Conservation (phyloP, 1,140 invertebrate species). For the Dendroctonus ponderosae region DNA sequence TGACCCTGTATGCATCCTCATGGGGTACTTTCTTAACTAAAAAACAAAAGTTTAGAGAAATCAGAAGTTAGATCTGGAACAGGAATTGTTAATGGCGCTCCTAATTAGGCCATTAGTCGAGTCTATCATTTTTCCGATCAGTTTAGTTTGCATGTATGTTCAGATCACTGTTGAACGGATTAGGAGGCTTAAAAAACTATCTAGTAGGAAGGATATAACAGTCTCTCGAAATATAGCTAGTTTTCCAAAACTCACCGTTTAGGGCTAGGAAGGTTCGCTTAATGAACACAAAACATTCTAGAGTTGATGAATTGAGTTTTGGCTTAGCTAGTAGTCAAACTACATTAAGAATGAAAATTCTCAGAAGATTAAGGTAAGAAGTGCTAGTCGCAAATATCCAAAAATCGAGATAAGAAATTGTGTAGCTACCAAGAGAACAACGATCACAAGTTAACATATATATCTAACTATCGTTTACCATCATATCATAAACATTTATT, state of each 20-base stretch:
- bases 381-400: not conserved
- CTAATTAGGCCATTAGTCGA: not conserved
- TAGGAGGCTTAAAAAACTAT: not conserved
- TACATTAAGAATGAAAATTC: no score
- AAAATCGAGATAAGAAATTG: slow-evolving; percentile 3
- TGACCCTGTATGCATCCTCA: slow-evolving; percentile 36
- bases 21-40: slow-evolving; percentile 34
- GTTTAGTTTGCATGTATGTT: no score
- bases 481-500: slow-evolving; percentile 23
- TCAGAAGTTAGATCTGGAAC: not conserved
- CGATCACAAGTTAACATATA: slow-evolving; percentile 19
- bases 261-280: no score
- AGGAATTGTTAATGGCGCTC: not conserved
- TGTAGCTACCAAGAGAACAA: slow-evolving; percentile 4
- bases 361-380: not conserved
- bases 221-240: slow-evolving; percentile 8
- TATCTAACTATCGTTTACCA: not conserved
- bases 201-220: slow-evolving; percentile 10
- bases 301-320: no score
- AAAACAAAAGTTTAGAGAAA: slow-evolving; percentile 11
- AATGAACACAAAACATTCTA: no score
- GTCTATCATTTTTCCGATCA: no score
- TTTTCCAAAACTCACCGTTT: no score
- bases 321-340: no score
- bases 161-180: not conserved